Conservation (phyloP, 2,113 vertebrate genomes). For the Hippocampus abdominalis region DNA sequence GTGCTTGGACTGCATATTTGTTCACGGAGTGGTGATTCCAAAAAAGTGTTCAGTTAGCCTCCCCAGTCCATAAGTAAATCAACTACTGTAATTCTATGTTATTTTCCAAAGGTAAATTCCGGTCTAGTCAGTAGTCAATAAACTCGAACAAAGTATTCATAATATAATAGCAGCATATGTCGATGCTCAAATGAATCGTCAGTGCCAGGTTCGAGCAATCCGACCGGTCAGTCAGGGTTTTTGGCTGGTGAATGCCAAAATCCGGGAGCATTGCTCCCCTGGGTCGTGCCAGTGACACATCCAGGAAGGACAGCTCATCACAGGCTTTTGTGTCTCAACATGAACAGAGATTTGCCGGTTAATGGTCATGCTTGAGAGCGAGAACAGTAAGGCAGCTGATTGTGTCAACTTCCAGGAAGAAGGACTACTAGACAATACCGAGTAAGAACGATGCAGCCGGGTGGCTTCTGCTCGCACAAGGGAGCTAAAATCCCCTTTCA, state of each 20-base stretch:
- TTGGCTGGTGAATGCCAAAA: constrained; percentile 30
- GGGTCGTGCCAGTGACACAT: constrained; percentile 34
- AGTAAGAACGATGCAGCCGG: not conserved
- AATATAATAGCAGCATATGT: not conserved
- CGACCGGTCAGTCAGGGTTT: constrained; percentile 19
- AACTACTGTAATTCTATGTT: not conserved
- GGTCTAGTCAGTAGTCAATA: not conserved
- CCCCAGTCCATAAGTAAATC: too few relatives aligned
- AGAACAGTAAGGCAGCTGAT: constrained; percentile 22
- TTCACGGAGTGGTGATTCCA: too few relatives aligned
- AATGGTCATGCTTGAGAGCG: constrained; percentile 17
- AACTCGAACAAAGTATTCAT: too few relatives aligned
- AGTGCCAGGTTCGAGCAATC: not conserved
- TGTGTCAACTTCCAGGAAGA: constrained; percentile 39
- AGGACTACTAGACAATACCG: constrained; percentile 28
- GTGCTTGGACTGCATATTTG: too few relatives aligned
- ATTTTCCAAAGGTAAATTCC: not conserved
- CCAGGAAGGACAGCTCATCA: constrained; percentile 35
- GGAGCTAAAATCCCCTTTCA: not conserved
- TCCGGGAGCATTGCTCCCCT: constrained; percentile 16
- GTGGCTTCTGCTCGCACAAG: not conserved
- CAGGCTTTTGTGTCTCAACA: constrained; percentile 11
- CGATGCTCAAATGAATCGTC: not conserved
- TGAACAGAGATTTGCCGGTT: constrained; percentile 19
- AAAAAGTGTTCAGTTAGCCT: too few relatives aligned